Base-by-base conservation (phyloP, 2,113 vertebrate genomes). In the Pseudorasbora parva region DNA sequence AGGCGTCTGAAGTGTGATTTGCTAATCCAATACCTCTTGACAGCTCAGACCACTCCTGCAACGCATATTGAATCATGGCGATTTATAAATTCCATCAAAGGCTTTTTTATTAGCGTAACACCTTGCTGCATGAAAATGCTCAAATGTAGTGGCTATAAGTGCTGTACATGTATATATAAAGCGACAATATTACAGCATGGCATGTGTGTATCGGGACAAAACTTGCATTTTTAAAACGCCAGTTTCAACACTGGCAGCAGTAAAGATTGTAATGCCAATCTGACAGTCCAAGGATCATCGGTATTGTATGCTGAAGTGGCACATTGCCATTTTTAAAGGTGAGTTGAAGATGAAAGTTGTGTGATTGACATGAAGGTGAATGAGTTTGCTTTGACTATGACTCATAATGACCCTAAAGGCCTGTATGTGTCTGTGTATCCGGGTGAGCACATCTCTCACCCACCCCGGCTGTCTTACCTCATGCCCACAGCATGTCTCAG, bases 321-420 rank as follows among this genome's bases (percentile, higher is more conserved):
- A 56, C 30, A 33, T 8, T 21, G 27, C 27, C 49, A 41, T 57
- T 37, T 56, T 57, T 77, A n/a, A 77, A 77, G 49, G 74, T 14
- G 51, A 59, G 0, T 10, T 45, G 37, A 49, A 49, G 56, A 84
- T 72, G 25, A n/a, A 11, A 30, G 62, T 3, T 60, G 9, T 33
- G 57, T 49, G 69, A 81, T 75, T 66, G 76, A 69, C 49, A 77
- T 77, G 49, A 74, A 30, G 49, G 25, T n/a, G 7, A 8, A 23
- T 79, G 59, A 33, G 8, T 74, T 51, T 41, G 45, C 41, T n/a
- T 59, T 56, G 43, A 62, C 30, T 41, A 21, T 84, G 78, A 85
- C 49, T 84, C 86, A 82, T 41, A 59, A 33, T 68, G 57, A 78
- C 51, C 82, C 79, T 51, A 23, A 83, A 83, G 82, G 77, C 19